Base-by-base conservation (phyloP, 2,888 invertebrate species). In the Meganola albula region DNA sequence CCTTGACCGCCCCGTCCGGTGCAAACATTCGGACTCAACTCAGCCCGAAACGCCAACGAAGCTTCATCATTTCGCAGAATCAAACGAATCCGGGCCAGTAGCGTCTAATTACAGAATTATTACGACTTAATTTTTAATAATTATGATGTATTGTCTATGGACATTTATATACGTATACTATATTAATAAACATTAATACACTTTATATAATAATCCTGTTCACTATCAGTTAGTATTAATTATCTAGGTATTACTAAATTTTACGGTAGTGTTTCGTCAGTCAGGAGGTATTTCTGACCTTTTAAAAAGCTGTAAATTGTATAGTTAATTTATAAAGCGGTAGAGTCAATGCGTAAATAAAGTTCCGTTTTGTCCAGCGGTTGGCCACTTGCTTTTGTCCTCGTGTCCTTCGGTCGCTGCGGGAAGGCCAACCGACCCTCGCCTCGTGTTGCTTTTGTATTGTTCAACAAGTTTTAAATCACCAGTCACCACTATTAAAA, bases 1-100 rank as follows among this genome's bases (percentile, higher is more conserved):
- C 82, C 82, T 82, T 82, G 82, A 79, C 82, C 79, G 71, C 62
- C 39, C 45, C 42, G 56, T 38, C 49, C 50, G 46, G 47, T 50
- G 48, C 58, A 46, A 57, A 59, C 55, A 59, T 68, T 66, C 48
- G 55, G 51, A 48, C 48, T 18, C 39, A 36, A 39, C 46, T 52
- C 44, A 53, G 38, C 20, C 41, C 43, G 44, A 55, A 57, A 52
- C 57, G 66, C 64, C 56, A 57, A 62, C 56, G 44, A 58, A 27
- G 65, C 68, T 62, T 68, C 65, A 70, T 67, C 60, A 69, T 59
- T 70, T 65, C 66, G 49, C 49, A 60, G 65, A 72, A 77, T 53
- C 53, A 56, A 50, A 31, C 40, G 44, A 51, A 57, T 55, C 46
- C 50, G 51, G 46, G 49, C 53, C 51, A 48, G 38, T 58, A 51